Conservation (phyloP, 2,888 invertebrate species). For the Melieria picta region DNA sequence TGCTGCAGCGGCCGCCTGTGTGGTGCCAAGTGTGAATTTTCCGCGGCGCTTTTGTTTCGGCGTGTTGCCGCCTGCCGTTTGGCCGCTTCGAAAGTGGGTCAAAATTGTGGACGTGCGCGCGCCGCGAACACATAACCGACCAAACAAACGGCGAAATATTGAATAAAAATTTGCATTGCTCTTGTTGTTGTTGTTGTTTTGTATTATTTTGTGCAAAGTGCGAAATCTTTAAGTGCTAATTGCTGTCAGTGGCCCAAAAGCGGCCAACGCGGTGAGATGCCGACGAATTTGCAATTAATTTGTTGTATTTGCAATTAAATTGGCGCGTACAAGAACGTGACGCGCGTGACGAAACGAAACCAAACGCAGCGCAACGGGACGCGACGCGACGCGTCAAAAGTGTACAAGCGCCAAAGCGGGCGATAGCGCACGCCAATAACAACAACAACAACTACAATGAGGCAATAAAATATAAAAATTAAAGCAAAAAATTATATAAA, state of each 20-base stretch:
- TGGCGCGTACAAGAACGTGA: not conserved
- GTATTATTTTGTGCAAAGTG: not conserved
- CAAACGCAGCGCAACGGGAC: not conserved
- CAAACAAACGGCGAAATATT: constrained; percentile 20
- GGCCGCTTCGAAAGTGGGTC: constrained; percentile 40
- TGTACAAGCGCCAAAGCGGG: constrained; percentile 35
- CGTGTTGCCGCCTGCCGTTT: not conserved
- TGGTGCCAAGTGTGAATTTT: constrained; percentile 38
- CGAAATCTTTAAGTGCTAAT: constrained; percentile 23
- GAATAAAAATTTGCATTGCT: not conserved
- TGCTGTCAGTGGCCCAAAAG: constrained; percentile 19
- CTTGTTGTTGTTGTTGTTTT: not conserved
- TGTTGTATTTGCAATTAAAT: constrained; percentile 4
- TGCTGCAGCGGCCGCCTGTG: too few relatives aligned
- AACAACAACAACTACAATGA: constrained; percentile 6
- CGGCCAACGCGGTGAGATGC: not conserved
- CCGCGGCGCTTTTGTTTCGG: not conserved
- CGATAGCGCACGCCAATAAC: constrained; percentile 33
- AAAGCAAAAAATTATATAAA: not conserved
- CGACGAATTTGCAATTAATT: not conserved
- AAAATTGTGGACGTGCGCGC: constrained; percentile 36
- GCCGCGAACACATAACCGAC: constrained; percentile 6
- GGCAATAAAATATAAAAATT: not conserved
- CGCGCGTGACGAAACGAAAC: not conserved
- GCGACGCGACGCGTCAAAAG: not conserved